Conservation (phyloP, 1,140 invertebrate genomes). For the Apolygus lucorum region DNA sequence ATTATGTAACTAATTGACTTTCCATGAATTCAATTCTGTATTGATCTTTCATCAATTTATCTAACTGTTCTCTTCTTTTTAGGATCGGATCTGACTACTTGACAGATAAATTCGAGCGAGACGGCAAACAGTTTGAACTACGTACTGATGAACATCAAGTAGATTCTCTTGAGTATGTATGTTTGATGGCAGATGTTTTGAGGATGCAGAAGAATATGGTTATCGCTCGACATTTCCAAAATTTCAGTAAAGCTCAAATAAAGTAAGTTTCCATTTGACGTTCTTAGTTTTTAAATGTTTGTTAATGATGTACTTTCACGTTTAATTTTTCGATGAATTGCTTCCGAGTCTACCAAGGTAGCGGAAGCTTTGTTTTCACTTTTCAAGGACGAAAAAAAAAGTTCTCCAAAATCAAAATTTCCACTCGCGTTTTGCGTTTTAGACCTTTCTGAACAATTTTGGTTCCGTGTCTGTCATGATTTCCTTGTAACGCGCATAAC, state of each 20-base stretch:
- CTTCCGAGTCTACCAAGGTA: no score
- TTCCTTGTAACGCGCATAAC: no score
- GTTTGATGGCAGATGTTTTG: conserved; percentile 76
- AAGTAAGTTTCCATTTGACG: conserved; percentile 45
- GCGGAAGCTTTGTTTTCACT: no score
- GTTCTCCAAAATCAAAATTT: no score
- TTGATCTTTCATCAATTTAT: no score
- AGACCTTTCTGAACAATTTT: no score
- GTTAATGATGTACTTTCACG: not conserved
- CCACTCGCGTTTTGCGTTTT: no score
- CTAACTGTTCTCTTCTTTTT: conserved; percentile 14
- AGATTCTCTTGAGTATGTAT: conserved; percentile 66
- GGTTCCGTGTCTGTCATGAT: no score
- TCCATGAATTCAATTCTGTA: no score
- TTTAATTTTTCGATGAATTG: no score
- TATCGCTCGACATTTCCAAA: conserved; percentile 83
- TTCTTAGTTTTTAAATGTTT: not conserved
- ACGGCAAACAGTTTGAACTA: conserved; percentile 25
- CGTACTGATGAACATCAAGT: conserved; percentile 32
- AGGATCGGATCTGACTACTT: conserved; percentile 31
- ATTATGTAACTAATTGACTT: no score
- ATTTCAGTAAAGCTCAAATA: conserved; percentile 63
- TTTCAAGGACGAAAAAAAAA: no score
- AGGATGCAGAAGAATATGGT: conserved; percentile 92
- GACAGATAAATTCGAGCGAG: conserved; percentile 29